Percentiles rank a stretch among this genome's conserved stretches.
Conservation (phyloP, 2,113 vertebrate genomes). For the Microcebus ravelobensis region DNA sequence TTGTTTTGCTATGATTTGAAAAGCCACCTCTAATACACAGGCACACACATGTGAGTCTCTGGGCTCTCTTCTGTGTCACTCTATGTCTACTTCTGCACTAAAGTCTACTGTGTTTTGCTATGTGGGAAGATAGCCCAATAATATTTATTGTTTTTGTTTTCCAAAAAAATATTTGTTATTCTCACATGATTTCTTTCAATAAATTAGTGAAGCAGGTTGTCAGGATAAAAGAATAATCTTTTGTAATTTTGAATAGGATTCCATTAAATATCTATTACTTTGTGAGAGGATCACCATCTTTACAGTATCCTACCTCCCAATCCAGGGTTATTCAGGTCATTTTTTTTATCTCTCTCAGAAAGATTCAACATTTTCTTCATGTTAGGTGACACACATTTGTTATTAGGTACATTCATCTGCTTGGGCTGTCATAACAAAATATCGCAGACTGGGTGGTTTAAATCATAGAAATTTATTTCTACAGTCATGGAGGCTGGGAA, state of each 20-base stretch:
- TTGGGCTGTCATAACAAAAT: not conserved
- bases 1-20: not conserved
- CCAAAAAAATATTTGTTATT: not conserved
- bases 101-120: not conserved
- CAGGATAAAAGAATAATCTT: not conserved
- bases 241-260: not conserved
- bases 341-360: not conserved
- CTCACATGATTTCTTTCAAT: not conserved
- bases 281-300: not conserved
- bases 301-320: not conserved
- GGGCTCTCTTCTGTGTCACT: not conserved
- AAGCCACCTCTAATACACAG: not conserved
- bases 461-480: not conserved
- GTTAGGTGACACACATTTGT: not conserved
- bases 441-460: not conserved
- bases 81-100: not conserved
- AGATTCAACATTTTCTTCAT: not conserved
- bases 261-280: not conserved
- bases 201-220: not conserved
- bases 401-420: not conserved
- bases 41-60: not conserved
- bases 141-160: not conserved
- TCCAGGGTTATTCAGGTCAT: not conserved
- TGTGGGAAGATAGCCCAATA: not conserved
- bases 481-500: not conserved